Evolutionary conservation across 2,113 vertebrate genomes (phyloP).

Genomic region (Myrmecobius fasciatus): DNA sequence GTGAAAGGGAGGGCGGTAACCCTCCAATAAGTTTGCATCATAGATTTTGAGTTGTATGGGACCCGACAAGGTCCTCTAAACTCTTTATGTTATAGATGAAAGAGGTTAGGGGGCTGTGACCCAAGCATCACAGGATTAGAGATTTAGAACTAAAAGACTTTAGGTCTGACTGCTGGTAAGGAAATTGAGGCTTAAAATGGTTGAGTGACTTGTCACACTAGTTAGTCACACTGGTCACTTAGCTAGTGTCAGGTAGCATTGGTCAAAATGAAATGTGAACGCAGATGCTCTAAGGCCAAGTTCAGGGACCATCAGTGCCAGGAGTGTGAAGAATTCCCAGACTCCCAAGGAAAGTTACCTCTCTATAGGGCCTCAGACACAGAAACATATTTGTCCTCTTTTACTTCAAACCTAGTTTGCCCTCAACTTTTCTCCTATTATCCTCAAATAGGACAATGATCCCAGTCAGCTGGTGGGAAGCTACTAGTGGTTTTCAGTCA

Average conservation of each 20-base stretch:
- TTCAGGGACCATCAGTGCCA: background rate
- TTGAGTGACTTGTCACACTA: background rate
- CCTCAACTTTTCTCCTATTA: background rate
- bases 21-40: background rate
- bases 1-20: background rate
- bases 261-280: background rate
- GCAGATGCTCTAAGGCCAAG: background rate
- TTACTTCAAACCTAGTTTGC: background rate
- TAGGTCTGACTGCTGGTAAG: background rate
- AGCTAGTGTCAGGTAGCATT: background rate
- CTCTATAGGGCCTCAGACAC: slow-evolving; percentile 42
- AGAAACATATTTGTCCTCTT: slow-evolving; percentile 30
- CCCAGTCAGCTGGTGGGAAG: slow-evolving; percentile 39
- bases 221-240: background rate
- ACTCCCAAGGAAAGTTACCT: background rate
- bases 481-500: background rate
- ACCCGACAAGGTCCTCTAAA: background rate
- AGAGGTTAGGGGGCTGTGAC: background rate
- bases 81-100: background rate
- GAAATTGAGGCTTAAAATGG: background rate
- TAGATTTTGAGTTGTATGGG: background rate
- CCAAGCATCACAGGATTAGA: background rate
- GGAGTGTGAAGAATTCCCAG: background rate
- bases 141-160: background rate
- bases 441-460: slow-evolving; percentile 47